Percentiles rank a stretch among this genome's conserved stretches.
Evolutionary conservation across 2,888 invertebrate genomes (phyloP).

Genomic region (Erebia palarica): DNA sequence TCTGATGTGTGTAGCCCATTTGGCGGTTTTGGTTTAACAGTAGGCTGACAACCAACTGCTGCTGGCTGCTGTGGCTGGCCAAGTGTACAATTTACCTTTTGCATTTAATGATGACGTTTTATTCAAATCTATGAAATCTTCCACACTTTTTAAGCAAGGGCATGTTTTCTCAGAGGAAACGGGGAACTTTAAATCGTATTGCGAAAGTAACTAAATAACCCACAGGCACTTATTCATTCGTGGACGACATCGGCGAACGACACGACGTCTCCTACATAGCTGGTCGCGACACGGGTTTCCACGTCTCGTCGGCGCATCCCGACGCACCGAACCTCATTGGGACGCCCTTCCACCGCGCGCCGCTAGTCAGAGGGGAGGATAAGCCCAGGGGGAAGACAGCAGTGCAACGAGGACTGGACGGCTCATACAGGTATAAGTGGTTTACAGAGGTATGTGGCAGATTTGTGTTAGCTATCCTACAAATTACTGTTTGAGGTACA

Average conservation of each 20-base stretch:
- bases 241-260: slow-evolving; percentile 89
- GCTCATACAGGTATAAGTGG: slow-evolving; percentile 84
- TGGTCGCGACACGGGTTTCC: slow-evolving; percentile 88
- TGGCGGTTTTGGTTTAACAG: too few species aligned
- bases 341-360: slow-evolving; percentile 85
- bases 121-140: too few species aligned
- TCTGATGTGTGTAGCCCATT: too few species aligned
- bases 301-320: slow-evolving; percentile 86
- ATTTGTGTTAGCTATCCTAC: too few species aligned
- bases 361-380: slow-evolving; percentile 84
- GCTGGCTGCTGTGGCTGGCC: too few species aligned
- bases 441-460: slow-evolving; percentile 18
- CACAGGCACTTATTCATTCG: slow-evolving; percentile 85
- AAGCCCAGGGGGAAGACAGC: slow-evolving; percentile 87
- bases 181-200: too few species aligned
- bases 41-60: too few species aligned
- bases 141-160: too few species aligned
- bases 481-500: too few species aligned
- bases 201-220: neutral
- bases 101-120: too few species aligned
- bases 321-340: slow-evolving; percentile 86
- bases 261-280: slow-evolving; percentile 90
- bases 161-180: too few species aligned
- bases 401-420: slow-evolving; percentile 87
- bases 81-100: too few species aligned